Evolutionary conservation across 2,113 vertebrate genomes (phyloP).

Genomic region (Ceyx cyanopectus): DNA sequence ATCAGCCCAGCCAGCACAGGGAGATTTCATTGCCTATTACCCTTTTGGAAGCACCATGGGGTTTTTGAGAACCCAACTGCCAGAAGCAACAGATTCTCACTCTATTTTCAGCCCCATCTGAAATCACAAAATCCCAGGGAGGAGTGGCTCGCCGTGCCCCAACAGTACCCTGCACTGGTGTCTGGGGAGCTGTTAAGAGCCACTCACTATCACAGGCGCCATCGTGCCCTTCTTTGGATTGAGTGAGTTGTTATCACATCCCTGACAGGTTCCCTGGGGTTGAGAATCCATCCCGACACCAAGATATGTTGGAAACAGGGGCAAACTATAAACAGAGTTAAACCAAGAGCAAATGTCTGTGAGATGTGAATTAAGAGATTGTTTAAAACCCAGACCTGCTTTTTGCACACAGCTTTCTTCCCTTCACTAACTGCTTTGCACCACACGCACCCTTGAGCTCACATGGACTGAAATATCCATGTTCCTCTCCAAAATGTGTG

Average conservation of each 20-base stretch:
- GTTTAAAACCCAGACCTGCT: background rate
- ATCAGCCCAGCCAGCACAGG: background rate
- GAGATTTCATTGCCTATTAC: background rate
- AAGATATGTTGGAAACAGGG: constrained; percentile 14
- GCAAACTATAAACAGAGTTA: constrained; percentile 22
- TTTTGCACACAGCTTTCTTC: background rate
- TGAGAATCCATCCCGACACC: constrained; percentile 38
- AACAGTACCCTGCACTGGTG: background rate
- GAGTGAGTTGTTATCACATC: constrained; percentile 48
- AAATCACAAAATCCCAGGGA: fast-evolving
- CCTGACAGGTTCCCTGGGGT: constrained; percentile 30
- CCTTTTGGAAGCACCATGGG: background rate
- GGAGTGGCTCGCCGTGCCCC: background rate
- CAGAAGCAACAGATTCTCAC: background rate
- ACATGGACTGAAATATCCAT: background rate
- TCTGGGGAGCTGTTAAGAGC: background rate
- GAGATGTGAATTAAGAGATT: background rate
- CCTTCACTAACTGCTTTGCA: background rate
- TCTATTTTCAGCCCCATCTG: background rate
- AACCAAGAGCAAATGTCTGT: background rate
- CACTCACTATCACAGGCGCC: background rate
- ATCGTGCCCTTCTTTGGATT: constrained; percentile 39
- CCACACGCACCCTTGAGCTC: background rate
- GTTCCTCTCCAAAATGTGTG: background rate
- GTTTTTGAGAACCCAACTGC: background rate